Conservation (phyloP, 2,113 vertebrate genomes). For the Pheucticus melanocephalus region DNA sequence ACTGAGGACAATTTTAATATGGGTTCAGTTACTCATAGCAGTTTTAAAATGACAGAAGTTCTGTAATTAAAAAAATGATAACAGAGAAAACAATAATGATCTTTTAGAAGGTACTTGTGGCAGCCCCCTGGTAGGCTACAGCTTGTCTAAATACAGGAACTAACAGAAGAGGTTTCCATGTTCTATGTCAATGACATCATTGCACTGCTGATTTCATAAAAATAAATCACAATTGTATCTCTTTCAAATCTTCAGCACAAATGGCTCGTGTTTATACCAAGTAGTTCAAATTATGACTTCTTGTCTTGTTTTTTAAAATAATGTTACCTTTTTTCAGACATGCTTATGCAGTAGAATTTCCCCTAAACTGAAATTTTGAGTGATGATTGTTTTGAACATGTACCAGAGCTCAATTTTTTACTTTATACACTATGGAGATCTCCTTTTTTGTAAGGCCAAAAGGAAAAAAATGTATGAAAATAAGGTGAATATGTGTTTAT, state of each 20-base stretch:
- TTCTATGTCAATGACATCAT: neutral
- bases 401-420: neutral
- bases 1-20: neutral
- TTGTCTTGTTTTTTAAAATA: neutral
- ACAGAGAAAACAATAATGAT: neutral
- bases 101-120: neutral
- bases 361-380: neutral
- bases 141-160: neutral
- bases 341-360: neutral
- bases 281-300: neutral
- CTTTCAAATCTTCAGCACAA: neutral
- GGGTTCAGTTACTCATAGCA: neutral
- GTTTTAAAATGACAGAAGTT: neutral
- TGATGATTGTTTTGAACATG: neutral
- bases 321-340: neutral
- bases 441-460: neutral
- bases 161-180: neutral
- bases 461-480: neutral
- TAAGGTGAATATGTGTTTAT: neutral
- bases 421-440: accelerated
- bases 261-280: neutral
- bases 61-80: neutral
- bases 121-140: neutral
- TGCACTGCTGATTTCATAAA: neutral
- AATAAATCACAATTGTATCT: neutral